A percentile compares a stretch with the other conserved stretches of the same genome.
These are phyloP conservation scores for Fragum whitleyi DNA, from an alignment of 2,888 invertebrate genomes.

Conservation along the genomic window DNA sequence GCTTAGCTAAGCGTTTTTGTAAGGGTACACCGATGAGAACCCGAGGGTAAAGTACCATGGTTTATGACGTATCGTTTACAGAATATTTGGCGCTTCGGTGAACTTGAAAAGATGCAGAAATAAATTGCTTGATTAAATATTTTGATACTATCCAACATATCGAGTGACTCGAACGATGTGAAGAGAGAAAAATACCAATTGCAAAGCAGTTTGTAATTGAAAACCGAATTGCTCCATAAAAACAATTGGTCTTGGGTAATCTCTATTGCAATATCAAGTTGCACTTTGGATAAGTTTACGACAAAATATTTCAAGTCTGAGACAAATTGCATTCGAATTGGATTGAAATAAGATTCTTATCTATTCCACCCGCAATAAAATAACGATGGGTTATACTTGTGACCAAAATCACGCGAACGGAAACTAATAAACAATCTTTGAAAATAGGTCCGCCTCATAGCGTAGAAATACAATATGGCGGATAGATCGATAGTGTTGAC, in stretches of 20 bases:
- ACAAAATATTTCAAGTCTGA: constrained; percentile 5
- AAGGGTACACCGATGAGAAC: neutral
- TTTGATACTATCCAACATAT: constrained; percentile 28
- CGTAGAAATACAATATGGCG: constrained; percentile 37
- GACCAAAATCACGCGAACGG: constrained; percentile 31
- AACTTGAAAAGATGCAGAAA: constrained; percentile 32
- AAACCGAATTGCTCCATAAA: neutral
- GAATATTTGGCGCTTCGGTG: constrained; percentile 38
- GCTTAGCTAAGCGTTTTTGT: neutral
- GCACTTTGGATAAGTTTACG: constrained; percentile 13
- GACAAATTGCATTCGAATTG: constrained; percentile 15
- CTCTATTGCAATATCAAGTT: constrained; percentile 10
- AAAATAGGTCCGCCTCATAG: constrained; percentile 27
- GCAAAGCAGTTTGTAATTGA: neutral
- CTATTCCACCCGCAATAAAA: constrained; percentile 11
- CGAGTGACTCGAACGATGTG: neutral
- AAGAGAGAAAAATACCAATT: constrained; percentile 2
- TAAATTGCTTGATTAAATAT: constrained; percentile 37
- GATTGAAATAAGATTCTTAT: constrained; percentile 40
- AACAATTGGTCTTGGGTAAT: constrained; percentile 13
- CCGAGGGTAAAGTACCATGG: neutral
- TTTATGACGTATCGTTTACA: constrained; percentile 36
- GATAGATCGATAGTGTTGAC: constrained; percentile 47
- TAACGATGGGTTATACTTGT: constrained; percentile 12
- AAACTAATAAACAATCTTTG: constrained; percentile 56